Evolutionary conservation across 2,797 vertebrate species (phyloP).

Genomic region (Lacerta viridis): DNA sequence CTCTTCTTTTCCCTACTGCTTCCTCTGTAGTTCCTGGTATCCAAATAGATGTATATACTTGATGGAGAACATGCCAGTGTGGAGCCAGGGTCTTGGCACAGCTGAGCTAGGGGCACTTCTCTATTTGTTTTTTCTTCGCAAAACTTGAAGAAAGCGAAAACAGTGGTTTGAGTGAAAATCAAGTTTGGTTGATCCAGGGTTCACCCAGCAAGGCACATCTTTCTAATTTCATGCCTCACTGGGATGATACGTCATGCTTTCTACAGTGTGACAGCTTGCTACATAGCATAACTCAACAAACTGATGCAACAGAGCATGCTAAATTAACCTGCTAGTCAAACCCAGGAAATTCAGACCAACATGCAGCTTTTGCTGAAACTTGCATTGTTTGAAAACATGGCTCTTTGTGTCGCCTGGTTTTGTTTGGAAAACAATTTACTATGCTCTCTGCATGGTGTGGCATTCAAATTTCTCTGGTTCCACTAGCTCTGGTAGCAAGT

Average conservation of each 20-base stretch:
- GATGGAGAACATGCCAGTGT: background rate
- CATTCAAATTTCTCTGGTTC: constrained; percentile 3
- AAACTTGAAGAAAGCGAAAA: constrained; percentile 76
- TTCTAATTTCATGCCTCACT: constrained; percentile 83
- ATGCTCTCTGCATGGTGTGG: background rate
- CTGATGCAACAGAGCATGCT: constrained; percentile 73
- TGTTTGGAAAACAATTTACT: background rate
- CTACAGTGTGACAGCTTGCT: constrained; percentile 79
- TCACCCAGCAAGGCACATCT: constrained; percentile 83
- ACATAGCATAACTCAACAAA: constrained; percentile 78
- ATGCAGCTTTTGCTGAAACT: constrained; percentile 54
- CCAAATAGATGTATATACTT: background rate
- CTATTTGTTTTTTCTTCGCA: constrained; percentile 15
- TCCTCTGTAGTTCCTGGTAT: background rate
- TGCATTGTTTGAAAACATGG: constrained; percentile 29
- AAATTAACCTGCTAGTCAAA: constrained; percentile 74
- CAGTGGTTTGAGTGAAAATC: constrained; percentile 74
- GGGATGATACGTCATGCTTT: constrained; percentile 78
- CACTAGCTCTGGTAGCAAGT: background rate
- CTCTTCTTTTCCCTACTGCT: background rate
- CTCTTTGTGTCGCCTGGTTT: background rate
- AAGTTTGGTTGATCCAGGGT: constrained; percentile 79
- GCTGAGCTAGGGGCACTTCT: background rate
- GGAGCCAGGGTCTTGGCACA: no score
- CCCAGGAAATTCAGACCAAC: constrained; percentile 57